These are phyloP conservation scores for Microctonus aethiopoides DNA, from an alignment of 2,888 invertebrate genomes.

Conservation along the genomic window DNA sequence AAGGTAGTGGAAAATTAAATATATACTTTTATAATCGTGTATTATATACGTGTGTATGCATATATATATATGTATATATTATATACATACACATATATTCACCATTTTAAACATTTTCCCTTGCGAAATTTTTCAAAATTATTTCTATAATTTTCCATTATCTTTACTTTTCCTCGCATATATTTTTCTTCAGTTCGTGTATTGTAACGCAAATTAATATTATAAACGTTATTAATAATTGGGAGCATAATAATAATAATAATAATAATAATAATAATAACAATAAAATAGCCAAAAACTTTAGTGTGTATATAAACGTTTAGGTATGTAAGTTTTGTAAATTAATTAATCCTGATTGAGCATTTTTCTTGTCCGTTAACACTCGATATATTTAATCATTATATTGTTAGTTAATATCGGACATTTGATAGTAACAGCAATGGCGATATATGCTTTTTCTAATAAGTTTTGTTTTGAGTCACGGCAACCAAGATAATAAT, in stretches of 20 bases:
- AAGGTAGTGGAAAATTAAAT: not conserved
- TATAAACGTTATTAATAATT: too few relatives aligned
- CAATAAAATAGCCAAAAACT: not conserved
- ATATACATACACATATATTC: slow-evolving; percentile 37
- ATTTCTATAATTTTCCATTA: not conserved
- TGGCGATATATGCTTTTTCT: not conserved
- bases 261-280: slow-evolving; percentile 6
- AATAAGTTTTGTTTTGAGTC: not conserved
- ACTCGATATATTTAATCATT: not conserved
- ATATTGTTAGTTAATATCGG: too few relatives aligned
- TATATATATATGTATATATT: not conserved
- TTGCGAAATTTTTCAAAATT: slow-evolving; percentile 1
- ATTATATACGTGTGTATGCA: not conserved
- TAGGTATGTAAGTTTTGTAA: not conserved
- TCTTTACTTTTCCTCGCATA: not conserved
- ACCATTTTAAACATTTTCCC: slow-evolving; percentile 27
- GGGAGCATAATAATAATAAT: not conserved
- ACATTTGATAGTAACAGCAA: not conserved
- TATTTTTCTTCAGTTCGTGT: too few relatives aligned
- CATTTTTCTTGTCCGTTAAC: not conserved
- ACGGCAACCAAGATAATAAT: not conserved
- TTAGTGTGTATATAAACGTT: not conserved
- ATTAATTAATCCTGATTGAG: not conserved
- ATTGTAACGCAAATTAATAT: too few relatives aligned
- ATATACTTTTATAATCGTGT: too few relatives aligned